Evolutionary conservation across 2,113 vertebrate species (phyloP), one percentile per base, ranked within the genome.

Genomic region (Cnemophilus loriae): DNA sequence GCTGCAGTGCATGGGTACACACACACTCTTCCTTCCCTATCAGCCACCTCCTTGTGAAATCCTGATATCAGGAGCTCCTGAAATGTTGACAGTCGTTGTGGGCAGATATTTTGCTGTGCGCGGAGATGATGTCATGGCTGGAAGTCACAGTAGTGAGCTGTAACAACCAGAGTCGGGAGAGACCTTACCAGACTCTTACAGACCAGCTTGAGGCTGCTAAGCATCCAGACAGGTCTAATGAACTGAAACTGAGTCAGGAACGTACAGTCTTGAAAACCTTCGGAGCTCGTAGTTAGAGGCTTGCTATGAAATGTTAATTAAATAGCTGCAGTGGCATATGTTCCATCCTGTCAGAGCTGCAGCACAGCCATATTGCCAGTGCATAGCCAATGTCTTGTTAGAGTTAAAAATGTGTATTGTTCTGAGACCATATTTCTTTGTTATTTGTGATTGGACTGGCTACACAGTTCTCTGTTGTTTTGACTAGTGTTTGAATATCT

Each of bases 231-330:
- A 86, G 67, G 44, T 49, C 91, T 95, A 73, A 96, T 96, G 94
- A 90, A 80, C 89, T 95, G 88, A 74, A 95, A 94, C 71, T 46
- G 86, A 77, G 59, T 80, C 0, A 4, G 67, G 68, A 89, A 57
- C 27, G 3, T 41, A 21, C 1, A 13, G 68, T 77, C 90, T 84
- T 92, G 73, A 68, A 87, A 89, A 91, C 87, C 78, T 90, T 89
- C 33, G 74, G 95, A 92, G 75, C 79, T 88, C 0, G 0, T 89
- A 52, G 76, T 87, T 81, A 35, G 73, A 91, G 73, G 49, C 64
- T 91, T 68, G 59, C 39, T 60, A 77, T 85, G 79, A 95, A 96
- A 90, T 52, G 49, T 90, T 96, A 95, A 95, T 95, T 90, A 89
- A 93, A 74, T 75, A 92, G 53, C 84, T 90, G 28, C 75, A 41